phyloP scores from a whole-genome alignment of 2,113 vertebrate genomes.

The Garra rufa region DNA sequence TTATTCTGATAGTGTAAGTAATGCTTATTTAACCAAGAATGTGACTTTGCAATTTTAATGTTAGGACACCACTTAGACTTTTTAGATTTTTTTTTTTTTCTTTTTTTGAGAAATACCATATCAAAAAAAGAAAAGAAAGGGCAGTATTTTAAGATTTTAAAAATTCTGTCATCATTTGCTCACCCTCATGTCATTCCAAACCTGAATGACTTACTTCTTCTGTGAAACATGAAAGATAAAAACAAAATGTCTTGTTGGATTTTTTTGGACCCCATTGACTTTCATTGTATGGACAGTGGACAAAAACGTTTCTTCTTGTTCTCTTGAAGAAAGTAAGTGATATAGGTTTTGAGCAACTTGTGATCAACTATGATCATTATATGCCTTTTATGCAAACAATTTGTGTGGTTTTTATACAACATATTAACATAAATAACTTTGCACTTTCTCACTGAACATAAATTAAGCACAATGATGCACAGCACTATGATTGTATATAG shows the following conservation, averaged over 20 bases:
- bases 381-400: background rate
- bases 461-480: background rate
- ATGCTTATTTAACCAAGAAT: no score
- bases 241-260: no score
- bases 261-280: background rate
- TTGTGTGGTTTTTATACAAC: background rate
- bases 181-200: background rate
- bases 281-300: background rate
- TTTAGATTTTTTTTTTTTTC: no score
- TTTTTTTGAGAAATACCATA: background rate
- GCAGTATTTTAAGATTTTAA: background rate
- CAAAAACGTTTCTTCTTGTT: background rate
- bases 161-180: background rate
- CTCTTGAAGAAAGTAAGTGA: no score
- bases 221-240: background rate
- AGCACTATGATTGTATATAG: background rate
- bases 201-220: background rate
- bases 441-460: background rate
- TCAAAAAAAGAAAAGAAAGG: background rate
- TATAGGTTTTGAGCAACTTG: background rate
- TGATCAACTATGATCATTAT: no score
- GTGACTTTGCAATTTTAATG: no score
- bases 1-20: no score
- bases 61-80: no score
- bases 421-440: background rate